phyloP scores from a whole-genome alignment of 1,140 invertebrate species.

The Cotesia chilonis region DNA sequence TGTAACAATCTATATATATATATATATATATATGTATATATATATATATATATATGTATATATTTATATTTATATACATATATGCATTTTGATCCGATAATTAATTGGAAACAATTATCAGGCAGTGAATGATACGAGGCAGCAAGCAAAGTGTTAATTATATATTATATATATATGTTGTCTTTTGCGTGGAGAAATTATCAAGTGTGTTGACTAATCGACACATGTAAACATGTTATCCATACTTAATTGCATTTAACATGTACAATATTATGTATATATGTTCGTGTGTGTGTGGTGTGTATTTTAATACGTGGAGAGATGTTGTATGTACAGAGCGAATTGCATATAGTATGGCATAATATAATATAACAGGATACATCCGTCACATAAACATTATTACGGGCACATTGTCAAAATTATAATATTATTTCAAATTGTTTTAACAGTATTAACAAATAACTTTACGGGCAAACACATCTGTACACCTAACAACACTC shows the following conservation, averaged over 20 bases:
- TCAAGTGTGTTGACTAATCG: background rate
- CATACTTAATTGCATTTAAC: too few relatives aligned
- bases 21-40: too few relatives aligned
- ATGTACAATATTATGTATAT: background rate
- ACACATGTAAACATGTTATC: conserved; percentile 8
- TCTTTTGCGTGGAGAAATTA: too few relatives aligned
- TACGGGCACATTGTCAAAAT: conserved; percentile 57
- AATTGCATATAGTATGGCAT: conserved; percentile 20
- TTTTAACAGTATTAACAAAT: background rate
- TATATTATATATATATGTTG: background rate
- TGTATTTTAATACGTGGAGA: background rate
- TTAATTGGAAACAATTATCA: conserved; percentile 26
- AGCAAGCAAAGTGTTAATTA: conserved; percentile 32
- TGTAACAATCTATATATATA: too few relatives aligned
- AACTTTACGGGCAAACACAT: conserved; percentile 56
- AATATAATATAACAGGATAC: conserved; percentile 28
- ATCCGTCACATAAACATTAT: conserved; percentile 51
- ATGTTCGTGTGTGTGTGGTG: background rate
- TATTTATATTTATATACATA: background rate
- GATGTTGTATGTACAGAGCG: conserved; percentile 26
- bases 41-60: too few relatives aligned
- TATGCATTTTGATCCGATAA: background rate
- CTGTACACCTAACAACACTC: conserved; percentile 62
- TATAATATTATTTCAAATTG: background rate
- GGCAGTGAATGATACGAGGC: conserved; percentile 39